Evolutionary conservation across 2,113 vertebrate genomes (phyloP).

Genomic region (Anser cygnoides): DNA sequence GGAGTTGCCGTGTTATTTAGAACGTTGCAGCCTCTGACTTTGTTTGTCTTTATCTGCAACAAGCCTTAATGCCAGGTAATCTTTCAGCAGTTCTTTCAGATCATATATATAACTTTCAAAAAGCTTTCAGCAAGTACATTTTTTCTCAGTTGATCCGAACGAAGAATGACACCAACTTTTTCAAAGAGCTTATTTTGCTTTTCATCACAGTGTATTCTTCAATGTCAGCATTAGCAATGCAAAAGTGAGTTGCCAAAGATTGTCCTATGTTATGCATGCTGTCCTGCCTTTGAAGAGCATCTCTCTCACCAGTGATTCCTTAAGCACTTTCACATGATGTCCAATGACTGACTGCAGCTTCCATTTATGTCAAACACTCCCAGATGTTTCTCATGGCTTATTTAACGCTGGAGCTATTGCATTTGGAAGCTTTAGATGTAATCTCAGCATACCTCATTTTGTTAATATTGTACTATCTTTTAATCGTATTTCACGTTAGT

Average conservation of each 20-base stretch:
- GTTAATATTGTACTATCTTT: neutral
- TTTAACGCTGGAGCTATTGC: neutral
- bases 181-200: neutral
- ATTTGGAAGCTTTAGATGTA: neutral
- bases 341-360: neutral
- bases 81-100: neutral
- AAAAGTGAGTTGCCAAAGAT: neutral
- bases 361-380: neutral
- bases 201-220: neutral
- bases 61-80: neutral
- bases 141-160: neutral
- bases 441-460: neutral
- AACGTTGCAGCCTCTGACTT: neutral
- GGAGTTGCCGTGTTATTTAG: neutral
- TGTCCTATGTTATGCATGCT: neutral
- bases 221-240: neutral
- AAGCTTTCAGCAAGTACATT: neutral
- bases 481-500: neutral
- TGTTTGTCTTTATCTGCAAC: neutral
- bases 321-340: neutral
- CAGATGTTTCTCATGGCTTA: constrained; percentile 3
- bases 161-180: neutral
- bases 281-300: neutral
- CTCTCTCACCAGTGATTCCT: neutral
- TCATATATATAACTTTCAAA: neutral